Conservation (phyloP, 2,888 invertebrate species). For the Drosophila neotestacea region DNA sequence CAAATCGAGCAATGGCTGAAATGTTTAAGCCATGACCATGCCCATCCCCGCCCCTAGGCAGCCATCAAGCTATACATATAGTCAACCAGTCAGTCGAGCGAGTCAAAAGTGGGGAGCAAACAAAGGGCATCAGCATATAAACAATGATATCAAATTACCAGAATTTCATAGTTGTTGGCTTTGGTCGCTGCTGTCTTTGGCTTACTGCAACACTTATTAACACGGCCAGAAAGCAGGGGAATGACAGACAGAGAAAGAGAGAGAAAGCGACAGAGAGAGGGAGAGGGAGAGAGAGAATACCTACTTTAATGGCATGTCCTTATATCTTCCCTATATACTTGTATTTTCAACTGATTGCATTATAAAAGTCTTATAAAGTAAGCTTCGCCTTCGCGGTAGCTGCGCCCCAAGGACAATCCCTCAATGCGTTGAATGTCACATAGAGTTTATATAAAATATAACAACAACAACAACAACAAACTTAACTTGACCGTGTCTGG, state of each 20-base stretch:
- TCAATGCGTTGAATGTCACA: conserved; percentile 65
- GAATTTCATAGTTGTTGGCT: conserved; percentile 72
- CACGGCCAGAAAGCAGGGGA: conserved; percentile 42
- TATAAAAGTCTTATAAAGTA: conserved; percentile 59
- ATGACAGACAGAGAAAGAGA: conserved; percentile 4
- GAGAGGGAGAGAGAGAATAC: conserved; percentile 28
- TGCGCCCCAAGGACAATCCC: conserved; percentile 70
- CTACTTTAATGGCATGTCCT: conserved; percentile 42
- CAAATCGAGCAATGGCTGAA: conserved; percentile 56
- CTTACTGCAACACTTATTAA: conserved; percentile 77
- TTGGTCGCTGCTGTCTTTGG: conserved; percentile 43
- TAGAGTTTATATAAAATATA: conserved; percentile 62
- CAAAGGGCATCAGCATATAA: conserved; percentile 75
- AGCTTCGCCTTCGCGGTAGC: conserved; percentile 61
- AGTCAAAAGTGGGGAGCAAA: conserved; percentile 77
- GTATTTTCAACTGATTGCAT: conserved; percentile 65
- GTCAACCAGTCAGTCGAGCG: conserved; percentile 43
- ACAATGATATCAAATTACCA: conserved; percentile 78
- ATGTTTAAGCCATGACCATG: conserved; percentile 24
- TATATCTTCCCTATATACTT: conserved; percentile 45
- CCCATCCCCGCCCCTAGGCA: conserved; percentile 1
- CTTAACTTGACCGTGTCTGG: conserved; percentile 30
- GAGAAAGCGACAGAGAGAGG: neutral
- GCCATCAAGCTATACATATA: conserved; percentile 25
- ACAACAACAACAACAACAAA: conserved; percentile 32